A percentile compares a stretch with the other conserved stretches of the same genome.
phyloP scores from a whole-genome alignment of 2,888 invertebrate species.

The Boloria euphrosyne region DNA sequence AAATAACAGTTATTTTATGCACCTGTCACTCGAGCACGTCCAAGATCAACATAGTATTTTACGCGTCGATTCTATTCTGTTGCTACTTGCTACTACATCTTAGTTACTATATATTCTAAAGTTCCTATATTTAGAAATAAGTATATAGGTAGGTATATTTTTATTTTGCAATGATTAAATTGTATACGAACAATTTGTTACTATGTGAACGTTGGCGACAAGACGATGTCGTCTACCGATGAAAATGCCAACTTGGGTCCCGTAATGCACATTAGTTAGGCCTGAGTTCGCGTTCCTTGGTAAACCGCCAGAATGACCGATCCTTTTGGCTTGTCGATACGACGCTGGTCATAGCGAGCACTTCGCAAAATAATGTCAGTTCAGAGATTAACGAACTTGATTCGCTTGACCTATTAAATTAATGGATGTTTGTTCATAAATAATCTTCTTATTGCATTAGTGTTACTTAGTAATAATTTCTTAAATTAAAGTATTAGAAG shows the following conservation, averaged over 20 bases:
- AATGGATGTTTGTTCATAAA: slow-evolving; percentile 27
- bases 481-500: slow-evolving; percentile 12
- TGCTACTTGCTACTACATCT: slow-evolving; percentile 29
- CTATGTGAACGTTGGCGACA: slow-evolving; percentile 43
- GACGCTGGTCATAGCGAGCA: slow-evolving; percentile 63
- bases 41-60: slow-evolving; percentile 61
- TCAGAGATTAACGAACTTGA: slow-evolving; percentile 81
- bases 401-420: slow-evolving; percentile 75
- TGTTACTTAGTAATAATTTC: slow-evolving; percentile 6
- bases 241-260: slow-evolving; percentile 78
- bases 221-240: slow-evolving; percentile 46
- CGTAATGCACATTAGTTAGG: slow-evolving; percentile 75
- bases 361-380: slow-evolving; percentile 78
- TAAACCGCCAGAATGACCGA: slow-evolving; percentile 79
- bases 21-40: slow-evolving; percentile 58
- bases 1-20: slow-evolving; percentile 52
- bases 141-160: too few species aligned
- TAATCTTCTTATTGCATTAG: slow-evolving; percentile 10
- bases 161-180: neutral
- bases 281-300: slow-evolving; percentile 77
- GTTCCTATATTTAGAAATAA: too few species aligned
- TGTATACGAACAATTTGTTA: slow-evolving; percentile 19
- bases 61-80: slow-evolving; percentile 34
- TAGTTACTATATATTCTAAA: neutral
- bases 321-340: slow-evolving; percentile 81